These are phyloP conservation scores for Colaptes auratus DNA, from an alignment of 2,113 vertebrate genomes.

Conservation along the genomic window DNA sequence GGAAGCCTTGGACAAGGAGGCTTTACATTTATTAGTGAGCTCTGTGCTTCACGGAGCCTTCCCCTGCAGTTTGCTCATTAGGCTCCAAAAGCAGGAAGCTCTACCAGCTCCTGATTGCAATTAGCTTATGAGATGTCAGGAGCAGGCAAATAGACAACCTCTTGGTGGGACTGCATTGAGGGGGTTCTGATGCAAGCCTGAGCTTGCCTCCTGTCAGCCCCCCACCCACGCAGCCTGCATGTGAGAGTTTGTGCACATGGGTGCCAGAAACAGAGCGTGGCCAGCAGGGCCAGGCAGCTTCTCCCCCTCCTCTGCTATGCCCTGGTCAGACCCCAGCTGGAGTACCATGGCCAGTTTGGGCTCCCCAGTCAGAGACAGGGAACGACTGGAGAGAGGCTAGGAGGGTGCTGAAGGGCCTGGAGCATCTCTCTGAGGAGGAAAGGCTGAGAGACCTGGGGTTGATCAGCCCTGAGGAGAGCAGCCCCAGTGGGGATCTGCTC, in stretches of 20 bases:
- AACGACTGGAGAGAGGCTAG: too few species aligned
- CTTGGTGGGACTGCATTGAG: neutral
- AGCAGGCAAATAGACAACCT: neutral
- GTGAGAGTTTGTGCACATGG: neutral
- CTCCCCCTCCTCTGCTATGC: too few species aligned
- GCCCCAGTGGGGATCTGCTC: too few species aligned
- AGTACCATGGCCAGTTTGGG: too few species aligned
- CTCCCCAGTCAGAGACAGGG: too few species aligned
- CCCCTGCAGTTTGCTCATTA: constrained; percentile 50
- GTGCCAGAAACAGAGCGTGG: too few species aligned
- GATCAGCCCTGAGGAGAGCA: too few species aligned
- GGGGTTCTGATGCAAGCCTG: neutral
- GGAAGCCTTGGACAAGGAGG: constrained; percentile 66
- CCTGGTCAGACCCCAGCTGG: too few species aligned
- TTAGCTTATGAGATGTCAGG: constrained; percentile 38
- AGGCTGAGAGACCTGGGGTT: too few species aligned
- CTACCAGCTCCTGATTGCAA: neutral
- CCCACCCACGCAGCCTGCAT: neutral
- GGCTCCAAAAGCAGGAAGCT: constrained; percentile 40
- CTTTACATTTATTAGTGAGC: constrained; percentile 69
- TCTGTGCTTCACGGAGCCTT: constrained; percentile 62
- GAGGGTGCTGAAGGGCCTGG: too few species aligned
- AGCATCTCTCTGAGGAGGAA: too few species aligned
- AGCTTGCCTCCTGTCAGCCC: neutral
- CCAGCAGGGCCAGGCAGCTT: too few species aligned